These are phyloP conservation scores for Eucera pruinosa DNA, from an alignment of 2,888 invertebrate species.

Conservation along the genomic window DNA sequence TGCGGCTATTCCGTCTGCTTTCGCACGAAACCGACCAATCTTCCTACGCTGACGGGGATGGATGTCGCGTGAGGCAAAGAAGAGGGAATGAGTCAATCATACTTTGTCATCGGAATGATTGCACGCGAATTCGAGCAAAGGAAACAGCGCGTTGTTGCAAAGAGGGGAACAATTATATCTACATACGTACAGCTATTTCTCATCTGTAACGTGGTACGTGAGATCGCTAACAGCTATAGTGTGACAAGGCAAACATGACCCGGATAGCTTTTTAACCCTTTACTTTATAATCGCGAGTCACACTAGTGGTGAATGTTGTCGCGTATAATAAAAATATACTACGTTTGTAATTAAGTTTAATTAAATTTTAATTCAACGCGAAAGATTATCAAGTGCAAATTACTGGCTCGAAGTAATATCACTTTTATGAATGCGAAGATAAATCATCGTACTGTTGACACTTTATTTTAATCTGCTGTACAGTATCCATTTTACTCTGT, in stretches of 20 bases:
- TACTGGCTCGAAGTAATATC: too few species aligned
- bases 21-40: constrained; percentile 1
- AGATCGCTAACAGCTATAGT: not conserved
- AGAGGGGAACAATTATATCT: too few species aligned
- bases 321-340: too few species aligned
- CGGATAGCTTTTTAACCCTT: not conserved
- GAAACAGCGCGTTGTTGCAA: not conserved
- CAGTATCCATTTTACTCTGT: too few species aligned
- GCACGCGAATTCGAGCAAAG: not conserved
- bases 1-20: not conserved
- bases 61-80: not conserved
- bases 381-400: too few species aligned
- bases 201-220: not conserved
- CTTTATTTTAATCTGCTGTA: too few species aligned
- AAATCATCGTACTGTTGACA: too few species aligned
- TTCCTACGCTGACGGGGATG: not conserved
- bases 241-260: not conserved
- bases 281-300: too few species aligned
- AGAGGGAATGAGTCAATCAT: not conserved
- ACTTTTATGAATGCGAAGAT: too few species aligned
- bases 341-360: too few species aligned
- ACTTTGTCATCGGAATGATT: not conserved
- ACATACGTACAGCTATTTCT: not conserved
- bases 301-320: too few species aligned
- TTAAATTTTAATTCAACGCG: too few species aligned